Base-by-base conservation (phyloP, 2,888 invertebrate genomes). In the Drosophila lutescens region DNA sequence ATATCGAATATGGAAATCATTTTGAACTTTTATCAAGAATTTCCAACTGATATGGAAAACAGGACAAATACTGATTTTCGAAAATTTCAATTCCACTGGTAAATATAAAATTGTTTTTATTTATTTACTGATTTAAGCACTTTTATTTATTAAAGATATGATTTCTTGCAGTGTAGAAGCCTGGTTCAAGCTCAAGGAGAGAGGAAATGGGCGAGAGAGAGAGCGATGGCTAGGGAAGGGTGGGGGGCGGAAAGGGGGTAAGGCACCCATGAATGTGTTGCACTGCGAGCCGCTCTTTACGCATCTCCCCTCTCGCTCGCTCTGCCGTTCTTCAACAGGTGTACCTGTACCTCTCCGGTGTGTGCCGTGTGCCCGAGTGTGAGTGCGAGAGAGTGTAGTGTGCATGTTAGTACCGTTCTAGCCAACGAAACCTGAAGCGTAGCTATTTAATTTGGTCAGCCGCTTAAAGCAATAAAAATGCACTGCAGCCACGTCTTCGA, bases 341-440 rank as follows among this genome's bases (percentile, higher is more conserved):
- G 72, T 63, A 13, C 49, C 49, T 49, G 49, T 61, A 43, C 30
- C 43, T 43, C 30, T 30, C 8, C 30, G 30, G 30, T 8, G 8
- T 30, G 30, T 8, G 30, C 34, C 46, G 30, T 63, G 15, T 13
- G n/a, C 4, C 7, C 23, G 32, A 47, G 44, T 46, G 47, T 53
- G 36, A 23, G 71, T 50, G 55, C 55, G 55, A 50, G 36, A 61
- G 36, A 51, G 65, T 56, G 49, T 49, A 34, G 61, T 46, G 58
- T 75, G 76, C 79, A 78, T 77, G 68, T 88, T 86, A 83, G 86
- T 83, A 83, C 83, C 83, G 83, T 83, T 83, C 88, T 86, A 86
- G 80, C 36, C 76, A 86, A 88, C 86, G 59, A 80, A 83, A 83
- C 86, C 86, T 88, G 83, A 83, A 83, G 88, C 86, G 86, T 85